Evolutionary conservation across 2,113 vertebrate species (phyloP).

Genomic region (Platysternon megacephalum): DNA sequence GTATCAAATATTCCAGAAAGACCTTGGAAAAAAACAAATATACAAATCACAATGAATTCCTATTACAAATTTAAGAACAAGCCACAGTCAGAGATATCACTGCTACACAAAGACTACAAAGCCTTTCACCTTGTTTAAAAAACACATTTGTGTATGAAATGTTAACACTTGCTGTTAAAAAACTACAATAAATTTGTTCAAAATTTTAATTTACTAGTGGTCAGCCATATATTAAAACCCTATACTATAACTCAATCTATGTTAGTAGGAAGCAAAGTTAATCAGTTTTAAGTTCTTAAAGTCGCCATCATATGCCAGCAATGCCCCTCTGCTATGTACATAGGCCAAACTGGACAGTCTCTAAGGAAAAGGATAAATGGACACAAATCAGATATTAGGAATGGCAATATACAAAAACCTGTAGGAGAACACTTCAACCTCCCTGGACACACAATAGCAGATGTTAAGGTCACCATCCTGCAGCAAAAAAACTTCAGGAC

Average conservation of each 20-base stretch:
- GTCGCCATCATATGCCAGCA: no score
- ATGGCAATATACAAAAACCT: no score
- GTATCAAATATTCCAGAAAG: conserved; percentile 90
- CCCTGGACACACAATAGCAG: no score
- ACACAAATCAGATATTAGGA: no score
- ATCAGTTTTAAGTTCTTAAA: neutral
- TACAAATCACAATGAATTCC: neutral
- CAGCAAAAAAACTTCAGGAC: no score
- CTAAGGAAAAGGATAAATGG: no score
- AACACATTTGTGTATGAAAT: neutral
- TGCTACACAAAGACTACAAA: neutral
- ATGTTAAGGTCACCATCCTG: no score
- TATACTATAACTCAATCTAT: neutral
- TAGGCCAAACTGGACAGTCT: no score
- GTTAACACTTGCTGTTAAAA: neutral
- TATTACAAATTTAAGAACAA: neutral
- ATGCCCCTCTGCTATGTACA: no score
- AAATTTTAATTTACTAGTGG: neutral
- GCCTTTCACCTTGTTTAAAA: neutral
- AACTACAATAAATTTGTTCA: neutral
- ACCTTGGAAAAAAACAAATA: conserved; percentile 70
- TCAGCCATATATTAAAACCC: neutral
- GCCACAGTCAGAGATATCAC: neutral
- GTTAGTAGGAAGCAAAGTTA: neutral
- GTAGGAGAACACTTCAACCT: no score